These are phyloP conservation scores for Bubo blakistoni DNA, from an alignment of 2,113 vertebrate species.

Conservation along the genomic window DNA sequence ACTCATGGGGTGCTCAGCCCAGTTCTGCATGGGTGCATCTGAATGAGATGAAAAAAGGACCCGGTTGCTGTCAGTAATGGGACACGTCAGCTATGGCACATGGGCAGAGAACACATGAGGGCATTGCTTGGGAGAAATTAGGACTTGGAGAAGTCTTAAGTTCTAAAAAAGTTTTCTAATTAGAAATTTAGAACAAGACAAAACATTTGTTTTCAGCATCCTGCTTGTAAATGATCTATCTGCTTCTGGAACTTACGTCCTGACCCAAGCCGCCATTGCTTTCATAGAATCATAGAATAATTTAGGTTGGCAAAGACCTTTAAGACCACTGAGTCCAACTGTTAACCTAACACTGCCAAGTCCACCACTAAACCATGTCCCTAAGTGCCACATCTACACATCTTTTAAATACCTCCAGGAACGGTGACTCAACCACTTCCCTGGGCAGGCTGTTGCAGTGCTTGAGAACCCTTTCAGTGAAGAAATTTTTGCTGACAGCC, in stretches of 20 bases:
- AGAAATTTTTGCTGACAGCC: neutral
- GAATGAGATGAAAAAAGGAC: neutral
- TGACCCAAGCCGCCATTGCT: neutral
- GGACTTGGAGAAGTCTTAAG: neutral
- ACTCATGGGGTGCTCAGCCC: accelerated
- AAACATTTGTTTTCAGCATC: neutral
- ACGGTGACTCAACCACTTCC: neutral
- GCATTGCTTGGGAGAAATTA: neutral
- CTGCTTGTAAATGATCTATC: neutral
- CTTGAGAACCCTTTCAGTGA: neutral
- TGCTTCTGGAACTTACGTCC: neutral
- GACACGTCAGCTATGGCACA: neutral
- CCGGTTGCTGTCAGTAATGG: neutral
- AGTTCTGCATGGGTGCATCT: neutral
- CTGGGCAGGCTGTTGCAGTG: neutral
- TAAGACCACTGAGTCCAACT: neutral
- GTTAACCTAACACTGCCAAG: neutral
- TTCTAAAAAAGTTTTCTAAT: neutral
- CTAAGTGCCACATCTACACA: neutral
- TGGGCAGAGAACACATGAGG: neutral
- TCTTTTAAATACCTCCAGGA: neutral
- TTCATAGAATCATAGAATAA: neutral
- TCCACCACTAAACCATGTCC: neutral
- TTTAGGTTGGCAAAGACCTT: neutral
- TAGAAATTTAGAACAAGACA: neutral